phyloP scores from a whole-genome alignment of 2,113 vertebrate species.

The Pluvialis apricaria region DNA sequence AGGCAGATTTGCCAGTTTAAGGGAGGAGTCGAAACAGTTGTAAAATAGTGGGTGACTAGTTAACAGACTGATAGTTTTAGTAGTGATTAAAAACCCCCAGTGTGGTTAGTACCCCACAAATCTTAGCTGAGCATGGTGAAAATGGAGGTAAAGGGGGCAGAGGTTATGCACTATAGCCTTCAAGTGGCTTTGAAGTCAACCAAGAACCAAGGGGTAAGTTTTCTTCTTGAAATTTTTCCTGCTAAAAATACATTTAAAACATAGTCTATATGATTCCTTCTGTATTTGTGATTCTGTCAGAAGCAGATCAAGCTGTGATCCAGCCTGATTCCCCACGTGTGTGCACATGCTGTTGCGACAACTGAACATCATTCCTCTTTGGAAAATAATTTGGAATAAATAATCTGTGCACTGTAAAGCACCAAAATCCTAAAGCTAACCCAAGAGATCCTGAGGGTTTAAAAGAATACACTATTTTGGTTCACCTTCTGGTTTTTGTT shows the following conservation, averaged over 20 bases:
- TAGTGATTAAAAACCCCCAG: neutral
- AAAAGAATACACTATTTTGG: neutral
- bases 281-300: neutral
- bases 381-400: neutral
- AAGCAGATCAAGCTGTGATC: neutral
- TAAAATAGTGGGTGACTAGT: neutral
- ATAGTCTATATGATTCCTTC: neutral
- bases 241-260: neutral
- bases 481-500: neutral
- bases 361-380: neutral
- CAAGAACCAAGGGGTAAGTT: slow-evolving; percentile 65
- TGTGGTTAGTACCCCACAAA: neutral
- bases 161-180: slow-evolving; percentile 39
- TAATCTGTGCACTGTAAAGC: neutral
- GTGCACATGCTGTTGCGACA: accelerated
- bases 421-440: neutral
- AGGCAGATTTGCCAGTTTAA: neutral
- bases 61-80: neutral
- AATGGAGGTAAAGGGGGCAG: slow-evolving; percentile 66
- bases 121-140: slow-evolving; percentile 68
- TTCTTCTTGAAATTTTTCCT: neutral
- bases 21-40: neutral
- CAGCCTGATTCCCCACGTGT: neutral
- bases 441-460: neutral
- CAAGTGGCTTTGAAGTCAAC: slow-evolving; percentile 62